Conservation (phyloP, 2,797 vertebrate genomes). For the Dermochelys coriacea region DNA sequence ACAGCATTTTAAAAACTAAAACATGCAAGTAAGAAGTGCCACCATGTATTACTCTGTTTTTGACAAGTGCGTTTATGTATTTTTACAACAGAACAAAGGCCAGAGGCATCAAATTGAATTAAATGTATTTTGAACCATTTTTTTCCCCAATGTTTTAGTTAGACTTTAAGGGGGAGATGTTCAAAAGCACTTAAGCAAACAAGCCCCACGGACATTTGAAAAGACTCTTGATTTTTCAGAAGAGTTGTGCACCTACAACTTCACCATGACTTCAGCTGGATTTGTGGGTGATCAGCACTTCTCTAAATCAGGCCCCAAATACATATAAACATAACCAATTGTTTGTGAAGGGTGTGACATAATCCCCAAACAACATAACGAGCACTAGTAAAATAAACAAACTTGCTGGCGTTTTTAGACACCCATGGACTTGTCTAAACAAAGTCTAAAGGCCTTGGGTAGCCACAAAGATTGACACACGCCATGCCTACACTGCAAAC, state of each 20-base stretch:
- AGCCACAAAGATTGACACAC: background rate
- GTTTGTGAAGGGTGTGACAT: slow-evolving; percentile 29
- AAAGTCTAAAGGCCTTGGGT: background rate
- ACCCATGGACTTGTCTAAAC: slow-evolving; percentile 41
- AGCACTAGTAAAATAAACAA: slow-evolving; percentile 36
- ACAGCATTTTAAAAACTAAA: slow-evolving; percentile 7
- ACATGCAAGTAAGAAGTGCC: background rate
- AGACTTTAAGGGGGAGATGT: slow-evolving; percentile 31
- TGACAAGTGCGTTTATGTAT: slow-evolving; percentile 17
- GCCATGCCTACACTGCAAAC: background rate
- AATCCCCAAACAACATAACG: slow-evolving; percentile 26
- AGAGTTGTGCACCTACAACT: background rate
- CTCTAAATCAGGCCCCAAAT: slow-evolving; percentile 8
- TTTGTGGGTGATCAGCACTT: background rate
- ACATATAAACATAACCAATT: background rate
- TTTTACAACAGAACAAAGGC: slow-evolving; percentile 39
- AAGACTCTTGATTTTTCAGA: background rate
- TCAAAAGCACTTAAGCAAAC: slow-evolving; percentile 46
- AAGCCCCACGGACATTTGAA: slow-evolving; percentile 33
- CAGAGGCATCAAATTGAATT: slow-evolving; percentile 53
- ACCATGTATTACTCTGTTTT: background rate
- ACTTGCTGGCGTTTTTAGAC: slow-evolving; percentile 23
- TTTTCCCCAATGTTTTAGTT: slow-evolving; percentile 38
- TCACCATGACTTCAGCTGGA: slow-evolving; percentile 4
- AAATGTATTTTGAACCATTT: slow-evolving; percentile 39